Base-by-base conservation (phyloP, 2,888 invertebrate genomes). In the Monochamus alternatus region DNA sequence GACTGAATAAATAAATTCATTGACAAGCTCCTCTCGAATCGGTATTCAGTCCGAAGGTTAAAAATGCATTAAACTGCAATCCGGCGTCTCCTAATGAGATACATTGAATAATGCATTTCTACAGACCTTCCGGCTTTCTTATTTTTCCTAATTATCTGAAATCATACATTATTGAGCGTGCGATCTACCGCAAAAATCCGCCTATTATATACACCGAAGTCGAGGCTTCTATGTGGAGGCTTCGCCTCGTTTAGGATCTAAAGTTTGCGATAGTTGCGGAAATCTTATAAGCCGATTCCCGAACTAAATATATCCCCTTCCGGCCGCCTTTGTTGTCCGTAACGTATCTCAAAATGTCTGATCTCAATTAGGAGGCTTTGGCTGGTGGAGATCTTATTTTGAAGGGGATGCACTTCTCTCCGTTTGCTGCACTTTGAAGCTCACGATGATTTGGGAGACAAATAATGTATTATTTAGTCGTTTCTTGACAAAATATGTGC, bases 241-340 rank as follows among this genome's bases (percentile, higher is more conserved):
- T 69, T 60, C 43, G 44, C 60, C 47, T 69, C 69, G 69, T 69
- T 69, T 69, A 60, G 69, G 69, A 60, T 69, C 60, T 69, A 69
- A 69, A 69, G 60, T 69, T 69, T n/a, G 60, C 69, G 60, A 69
- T 69, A 69, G 69, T 69, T 69, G 60, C 59, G 69, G 69, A 69
- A 69, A 69, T 69, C 69, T 69, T 60, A 60, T 69, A 69, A 69
- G 69, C 69, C 69, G 69, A 69, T 69, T 69, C 47, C 43, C 60
- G 47, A 69, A 60, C 69, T 69, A 60, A 69, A 69, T 69, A 67
- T 55, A 69, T 69, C 62, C 69, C 69, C 32, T 60, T 47, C 60
- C 69, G 60, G 60, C 44, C 69, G 47, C 60, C 69, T 62, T 60
- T 69, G 69, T 69, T 69, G 69, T 60, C 32, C 47, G 68, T 9